These are phyloP conservation scores for Hetaerina americana DNA, from an alignment of 1,140 invertebrate species.

Conservation along the genomic window DNA sequence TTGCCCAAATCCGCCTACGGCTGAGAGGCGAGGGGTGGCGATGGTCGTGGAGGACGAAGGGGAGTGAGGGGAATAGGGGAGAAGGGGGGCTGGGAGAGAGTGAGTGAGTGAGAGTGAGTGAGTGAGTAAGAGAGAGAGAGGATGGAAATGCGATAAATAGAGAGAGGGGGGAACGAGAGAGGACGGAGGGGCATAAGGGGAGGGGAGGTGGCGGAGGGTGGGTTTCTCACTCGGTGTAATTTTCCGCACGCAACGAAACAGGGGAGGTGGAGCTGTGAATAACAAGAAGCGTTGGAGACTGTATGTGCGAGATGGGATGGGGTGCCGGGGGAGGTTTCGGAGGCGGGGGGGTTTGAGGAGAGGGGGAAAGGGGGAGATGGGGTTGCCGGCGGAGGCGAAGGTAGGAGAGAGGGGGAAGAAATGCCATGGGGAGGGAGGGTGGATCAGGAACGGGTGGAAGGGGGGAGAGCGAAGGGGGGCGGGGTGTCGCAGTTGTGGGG, in stretches of 20 bases:
- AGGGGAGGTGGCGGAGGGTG: slow-evolving; percentile 13
- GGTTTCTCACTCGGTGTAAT: not conserved
- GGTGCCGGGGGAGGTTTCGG: too few relatives aligned
- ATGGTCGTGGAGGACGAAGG: not conserved
- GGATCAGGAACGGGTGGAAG: not conserved
- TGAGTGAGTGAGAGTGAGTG: too few relatives aligned
- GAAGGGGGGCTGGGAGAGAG: not conserved
- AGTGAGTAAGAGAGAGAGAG: not conserved
- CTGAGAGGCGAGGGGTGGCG: too few relatives aligned
- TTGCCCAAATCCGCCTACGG: too few relatives aligned
- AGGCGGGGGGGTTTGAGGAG: too few relatives aligned
- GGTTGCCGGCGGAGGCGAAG: not conserved
- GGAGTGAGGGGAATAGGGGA: not conserved
- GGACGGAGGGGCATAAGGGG: not conserved
- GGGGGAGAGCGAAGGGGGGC: not conserved
- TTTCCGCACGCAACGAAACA: not conserved
- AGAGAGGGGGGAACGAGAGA: not conserved
- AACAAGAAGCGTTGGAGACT: slow-evolving; percentile 20
- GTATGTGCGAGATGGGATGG: too few relatives aligned
- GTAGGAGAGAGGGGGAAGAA: not conserved
- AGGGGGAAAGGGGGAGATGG: slow-evolving; percentile 18
- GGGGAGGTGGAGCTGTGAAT: slow-evolving; percentile 10
- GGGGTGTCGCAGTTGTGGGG: not conserved
- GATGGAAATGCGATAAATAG: too few relatives aligned
- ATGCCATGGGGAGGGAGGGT: slow-evolving; percentile 3